A percentile compares a stretch with the other conserved stretches of the same genome.
phyloP scores from a whole-genome alignment of 2,113 vertebrate species.

The Rhinopithecus roxellana region DNA sequence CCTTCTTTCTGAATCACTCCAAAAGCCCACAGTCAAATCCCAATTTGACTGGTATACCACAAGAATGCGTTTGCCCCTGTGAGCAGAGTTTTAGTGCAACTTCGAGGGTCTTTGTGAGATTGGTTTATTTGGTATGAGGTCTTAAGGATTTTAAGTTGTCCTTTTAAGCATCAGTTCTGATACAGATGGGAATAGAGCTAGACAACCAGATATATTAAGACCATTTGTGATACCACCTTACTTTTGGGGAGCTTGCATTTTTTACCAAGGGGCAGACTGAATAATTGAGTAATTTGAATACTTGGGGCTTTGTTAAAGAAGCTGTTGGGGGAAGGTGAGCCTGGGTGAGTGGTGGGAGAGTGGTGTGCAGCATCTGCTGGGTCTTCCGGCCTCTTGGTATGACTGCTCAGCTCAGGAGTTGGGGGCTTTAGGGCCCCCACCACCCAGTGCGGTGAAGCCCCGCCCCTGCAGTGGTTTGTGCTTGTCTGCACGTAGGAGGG shows the following conservation, averaged over 20 bases:
- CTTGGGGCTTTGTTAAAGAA: constrained; percentile 23
- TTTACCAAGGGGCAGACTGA: neutral
- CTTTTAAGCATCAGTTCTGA: neutral
- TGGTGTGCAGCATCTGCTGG: neutral
- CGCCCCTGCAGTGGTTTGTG: constrained; percentile 59
- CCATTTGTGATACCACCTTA: neutral
- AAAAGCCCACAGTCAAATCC: neutral
- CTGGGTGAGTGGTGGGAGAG: neutral
- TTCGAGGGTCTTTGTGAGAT: neutral
- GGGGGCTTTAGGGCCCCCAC: neutral
- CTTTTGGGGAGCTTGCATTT: neutral
- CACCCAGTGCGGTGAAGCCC: neutral
- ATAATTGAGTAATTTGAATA: neutral
- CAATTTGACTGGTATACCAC: neutral
- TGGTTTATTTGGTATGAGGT: neutral
- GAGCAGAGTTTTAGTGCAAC: neutral
- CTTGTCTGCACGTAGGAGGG: constrained; percentile 77
- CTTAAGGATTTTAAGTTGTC: neutral
- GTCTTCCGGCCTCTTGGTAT: neutral
- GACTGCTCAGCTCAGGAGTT: neutral
- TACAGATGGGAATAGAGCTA: neutral
- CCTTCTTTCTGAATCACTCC: constrained; percentile 14
- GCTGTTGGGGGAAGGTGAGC: neutral
- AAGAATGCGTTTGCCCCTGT: neutral
- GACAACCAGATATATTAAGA: neutral